Evolutionary conservation across 2,888 invertebrate species (phyloP), one percentile per base, ranked within the genome.

Genomic region (Leptinotarsa peninsularis): DNA sequence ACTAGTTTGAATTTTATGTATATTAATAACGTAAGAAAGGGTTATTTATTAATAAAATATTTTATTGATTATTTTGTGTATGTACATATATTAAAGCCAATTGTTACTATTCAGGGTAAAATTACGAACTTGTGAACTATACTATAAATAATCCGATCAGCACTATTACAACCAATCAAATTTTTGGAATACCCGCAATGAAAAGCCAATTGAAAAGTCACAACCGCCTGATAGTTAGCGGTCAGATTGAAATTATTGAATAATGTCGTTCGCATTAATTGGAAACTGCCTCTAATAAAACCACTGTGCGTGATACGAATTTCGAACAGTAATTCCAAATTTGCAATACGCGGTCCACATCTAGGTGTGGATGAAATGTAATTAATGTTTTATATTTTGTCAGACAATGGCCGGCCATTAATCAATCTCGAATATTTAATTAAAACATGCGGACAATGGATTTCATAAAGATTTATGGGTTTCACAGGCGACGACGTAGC

Each of bases 401-500:
- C 88, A 87, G 86, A 88, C 88, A 88, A 87, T 86, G 86, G 85
- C 83, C 81, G 84, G 83, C 87, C 87, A 87, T 88, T 88, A 85
- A 89, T 88, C 88, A 88, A 88, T 88, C 88, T 84, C 83, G 86
- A 88, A 88, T 88, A 88, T 88, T 89, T 89, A 88, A 88, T 89
- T 88, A 89, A 88, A 88, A 88, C 87, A 87, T 85, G 87, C 88
- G 88, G 87, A 88, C 88, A 88, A 87, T 87, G 88, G 87, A 88
- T 87, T 88, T 88, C 88, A 87, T 87, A 88, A 86, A 87, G 88
- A 88, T 88, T 88, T 88, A 88, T 88, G 87, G 83, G 84, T 84
- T 86, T 84, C 82, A 82, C 80, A 84, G 84, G 85, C 85, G 86
- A 85, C 84, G 85, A 85, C 85, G 83, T 83, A 82, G 69, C 83